Evolutionary conservation across 2,113 vertebrate genomes (phyloP), one percentile per base, ranked within the genome.

Genomic region (Malurus melanocephalus): DNA sequence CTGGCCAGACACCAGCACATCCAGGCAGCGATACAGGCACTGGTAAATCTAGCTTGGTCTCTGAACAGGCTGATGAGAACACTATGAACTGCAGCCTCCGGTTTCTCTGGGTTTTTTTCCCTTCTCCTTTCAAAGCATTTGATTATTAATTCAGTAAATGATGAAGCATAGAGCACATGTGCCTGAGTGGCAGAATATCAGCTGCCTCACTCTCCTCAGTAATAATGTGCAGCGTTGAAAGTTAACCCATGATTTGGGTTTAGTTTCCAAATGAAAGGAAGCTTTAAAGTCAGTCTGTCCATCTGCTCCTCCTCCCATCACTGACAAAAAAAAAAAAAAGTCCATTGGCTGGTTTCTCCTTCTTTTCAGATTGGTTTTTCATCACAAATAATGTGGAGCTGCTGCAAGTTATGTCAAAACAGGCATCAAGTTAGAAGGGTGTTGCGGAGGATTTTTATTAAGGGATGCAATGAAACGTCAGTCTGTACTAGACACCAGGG

Each of bases 11-110:
- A 3, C 56, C 69, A 24, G 17, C 16, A 6, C 12, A 76, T 57
- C 20, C 0, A 0, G 55, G 69, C 78, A 82, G 73, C 0, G 0
- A 8, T 0, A 2, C 19, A 59, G 61, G 59, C 15, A 1, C 62
- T 76, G 67, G 67, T 85, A 46, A 59, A 82, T 73, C 76, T 89
- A 82, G 74, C 84, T 73, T 69, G 33, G 38, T 12, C 64, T 89
- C 40, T 69, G 81, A 82, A 46, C n/a, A 66, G 56, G 35, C 64
- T 92, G 83, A 40, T 35, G 62, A 71, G 80, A 89, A 8, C n/a
- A 40, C 52, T 32, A 10, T 0, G 13, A 76, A 62, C 85, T 94
- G 69, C 66, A 86, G 1, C 43, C 71, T 85, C 53, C 0, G 0
- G 32, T 86, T 89, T 85, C 61, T 66, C 45, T 33, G 59, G 6